Conservation (phyloP, 1,140 invertebrate species). For the Diploscapter pachys region DNA sequence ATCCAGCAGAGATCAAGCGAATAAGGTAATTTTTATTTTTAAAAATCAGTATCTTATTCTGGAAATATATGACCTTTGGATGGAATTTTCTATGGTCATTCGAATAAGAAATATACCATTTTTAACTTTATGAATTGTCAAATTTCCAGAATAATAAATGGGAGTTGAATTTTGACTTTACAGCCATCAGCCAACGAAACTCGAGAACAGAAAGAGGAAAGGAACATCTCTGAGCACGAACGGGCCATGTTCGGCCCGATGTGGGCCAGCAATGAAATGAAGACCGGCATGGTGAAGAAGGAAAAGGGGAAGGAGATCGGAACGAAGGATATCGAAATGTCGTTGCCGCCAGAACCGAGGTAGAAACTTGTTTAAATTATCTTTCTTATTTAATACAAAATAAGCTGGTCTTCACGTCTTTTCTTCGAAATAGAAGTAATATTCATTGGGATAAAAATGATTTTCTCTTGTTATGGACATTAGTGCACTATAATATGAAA, state of each 20-base stretch:
- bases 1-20: neutral
- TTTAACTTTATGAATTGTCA: neutral
- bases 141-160: neutral
- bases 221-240: neutral
- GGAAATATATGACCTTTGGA: neutral
- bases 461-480: too few relatives aligned
- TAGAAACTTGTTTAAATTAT: too few relatives aligned
- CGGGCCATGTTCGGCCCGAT: conserved; percentile 13
- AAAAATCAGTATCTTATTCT: neutral
- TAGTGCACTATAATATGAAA: too few relatives aligned
- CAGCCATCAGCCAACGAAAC: neutral
- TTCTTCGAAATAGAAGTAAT: too few relatives aligned
- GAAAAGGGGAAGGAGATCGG: conserved; percentile 4
- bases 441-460: too few relatives aligned
- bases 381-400: too few relatives aligned
- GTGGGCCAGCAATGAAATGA: neutral
- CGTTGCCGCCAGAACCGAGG: neutral
- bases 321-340: neutral
- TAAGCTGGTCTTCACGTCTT: too few relatives aligned
- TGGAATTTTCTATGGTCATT: neutral
- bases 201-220: neutral
- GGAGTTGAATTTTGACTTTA: neutral
- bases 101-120: neutral
- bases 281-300: too few relatives aligned
- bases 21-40: neutral